Evolutionary conservation across 2,113 vertebrate genomes (phyloP), one percentile per base, ranked within the genome.

Genomic region (Podarcis muralis): DNA sequence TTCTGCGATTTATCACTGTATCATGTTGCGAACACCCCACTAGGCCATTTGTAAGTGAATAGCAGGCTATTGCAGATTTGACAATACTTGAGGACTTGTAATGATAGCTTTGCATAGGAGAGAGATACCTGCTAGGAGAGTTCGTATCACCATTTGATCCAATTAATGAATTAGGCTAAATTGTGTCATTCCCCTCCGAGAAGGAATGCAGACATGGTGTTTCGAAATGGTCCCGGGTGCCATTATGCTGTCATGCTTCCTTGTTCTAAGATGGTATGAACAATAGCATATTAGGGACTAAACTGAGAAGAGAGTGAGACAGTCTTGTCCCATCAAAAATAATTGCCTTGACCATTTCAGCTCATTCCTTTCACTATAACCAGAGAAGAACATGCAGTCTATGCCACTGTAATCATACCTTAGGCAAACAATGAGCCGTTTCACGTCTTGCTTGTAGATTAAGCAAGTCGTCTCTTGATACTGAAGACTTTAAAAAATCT

Each of bases 1-100:
- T 86, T 95, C 83, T 93, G 87, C 93, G 93, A 94, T 96, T 96
- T 96, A 94, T 95, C 92, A 90, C 79, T 90, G 0, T 89, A 27
- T 91, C 93, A 89, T 90, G 88, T 96, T 25, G 72, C 88, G 87
- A 92, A 90, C 90, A 94, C 65, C 74, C 62, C 74, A 89, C 94
- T 94, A 94, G 37, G 75, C 87, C 87, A 1, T 94, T 89, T 92
- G 78, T 93, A 95, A 94, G 92, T 93, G 95, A 96, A 93, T 94
- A 94, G 95, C 94, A 92, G 90, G 82, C 68, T 93, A 92, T 87
- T 86, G 78, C 86, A 93, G 82, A 80, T 87, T 87, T 96, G 92
- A 93, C 85, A 93, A 91, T 93, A 86, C 89, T 79, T 91, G 68
- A 95, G 94, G 85, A 92, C 77, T 94, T 94, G 89, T 93, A 71